phyloP scores from a whole-genome alignment of 2,888 invertebrate species.

The Dryobotodes eremita region DNA sequence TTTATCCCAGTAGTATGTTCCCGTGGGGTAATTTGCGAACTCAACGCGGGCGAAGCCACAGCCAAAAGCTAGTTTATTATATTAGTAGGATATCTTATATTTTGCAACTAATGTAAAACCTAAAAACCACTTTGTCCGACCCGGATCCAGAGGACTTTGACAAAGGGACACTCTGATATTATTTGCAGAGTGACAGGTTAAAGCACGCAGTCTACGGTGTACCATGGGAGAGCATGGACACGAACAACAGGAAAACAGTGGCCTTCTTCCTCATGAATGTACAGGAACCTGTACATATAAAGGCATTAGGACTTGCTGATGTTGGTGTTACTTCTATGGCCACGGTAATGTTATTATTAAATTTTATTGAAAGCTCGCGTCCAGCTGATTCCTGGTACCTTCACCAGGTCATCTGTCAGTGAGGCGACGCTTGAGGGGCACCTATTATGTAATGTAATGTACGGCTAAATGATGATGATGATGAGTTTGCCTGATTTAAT shows the following conservation, averaged over 20 bases:
- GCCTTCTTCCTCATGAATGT: conserved; percentile 71
- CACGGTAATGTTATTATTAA: conserved; percentile 56
- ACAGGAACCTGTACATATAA: conserved; percentile 72
- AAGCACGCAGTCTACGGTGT: conserved; percentile 69
- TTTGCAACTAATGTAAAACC: not conserved
- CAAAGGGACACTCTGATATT: too few species aligned
- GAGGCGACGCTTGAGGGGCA: not conserved
- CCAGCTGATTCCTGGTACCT: not conserved
- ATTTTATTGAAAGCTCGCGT: not conserved
- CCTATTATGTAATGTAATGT: not conserved
- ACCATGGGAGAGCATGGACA: conserved; percentile 76
- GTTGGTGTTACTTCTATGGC: conserved; percentile 77
- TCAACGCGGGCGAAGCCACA: too few species aligned
- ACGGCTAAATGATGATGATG: not conserved
- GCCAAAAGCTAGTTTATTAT: too few species aligned
- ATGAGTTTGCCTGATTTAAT: not conserved
- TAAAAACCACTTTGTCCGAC: not conserved
- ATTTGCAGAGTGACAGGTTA: conserved; percentile 71
- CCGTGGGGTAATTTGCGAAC: too few species aligned
- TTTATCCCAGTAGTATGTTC: too few species aligned
- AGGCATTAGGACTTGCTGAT: conserved; percentile 70
- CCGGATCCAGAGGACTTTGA: not conserved
- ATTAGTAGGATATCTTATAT: too few species aligned
- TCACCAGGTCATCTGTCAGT: not conserved
- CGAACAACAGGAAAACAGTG: conserved; percentile 67